These are phyloP conservation scores for Sesia bembeciformis DNA, from an alignment of 2,888 invertebrate genomes.

Conservation along the genomic window DNA sequence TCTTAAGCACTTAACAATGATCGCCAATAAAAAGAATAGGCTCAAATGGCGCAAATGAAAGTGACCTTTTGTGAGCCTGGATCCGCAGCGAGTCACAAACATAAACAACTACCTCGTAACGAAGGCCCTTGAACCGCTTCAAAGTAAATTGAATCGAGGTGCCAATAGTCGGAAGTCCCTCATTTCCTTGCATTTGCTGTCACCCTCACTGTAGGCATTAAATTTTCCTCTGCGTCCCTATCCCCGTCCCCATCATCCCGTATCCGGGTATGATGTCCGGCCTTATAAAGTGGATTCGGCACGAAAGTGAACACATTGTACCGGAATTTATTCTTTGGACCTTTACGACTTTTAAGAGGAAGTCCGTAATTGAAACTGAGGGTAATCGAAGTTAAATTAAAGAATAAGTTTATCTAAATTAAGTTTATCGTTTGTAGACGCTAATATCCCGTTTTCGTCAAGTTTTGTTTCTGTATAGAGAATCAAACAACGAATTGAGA, in stretches of 20 bases:
- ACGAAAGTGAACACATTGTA: conserved; percentile 44
- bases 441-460: too few relatives aligned
- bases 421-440: too few relatives aligned
- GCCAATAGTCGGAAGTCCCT: conserved; percentile 62
- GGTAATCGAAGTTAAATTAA: neutral
- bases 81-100: neutral
- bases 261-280: conserved; percentile 53
- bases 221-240: conserved; percentile 38
- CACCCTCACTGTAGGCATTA: conserved; percentile 46
- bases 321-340: conserved; percentile 37
- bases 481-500: too few relatives aligned
- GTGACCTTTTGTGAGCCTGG: neutral
- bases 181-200: conserved; percentile 67
- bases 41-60: neutral
- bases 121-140: conserved; percentile 25
- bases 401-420: too few relatives aligned
- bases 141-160: conserved; percentile 60
- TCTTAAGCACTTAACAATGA: too few relatives aligned
- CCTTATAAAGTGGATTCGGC: conserved; percentile 23
- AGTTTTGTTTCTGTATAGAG: too few relatives aligned
- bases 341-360: conserved; percentile 28
- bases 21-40: neutral
- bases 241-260: conserved; percentile 7
- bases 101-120: conserved; percentile 14
- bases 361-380: conserved; percentile 26